Evolutionary conservation across 1,140 invertebrate genomes (phyloP), one percentile per base, ranked within the genome.

Genomic region (Riptortus pedestris): DNA sequence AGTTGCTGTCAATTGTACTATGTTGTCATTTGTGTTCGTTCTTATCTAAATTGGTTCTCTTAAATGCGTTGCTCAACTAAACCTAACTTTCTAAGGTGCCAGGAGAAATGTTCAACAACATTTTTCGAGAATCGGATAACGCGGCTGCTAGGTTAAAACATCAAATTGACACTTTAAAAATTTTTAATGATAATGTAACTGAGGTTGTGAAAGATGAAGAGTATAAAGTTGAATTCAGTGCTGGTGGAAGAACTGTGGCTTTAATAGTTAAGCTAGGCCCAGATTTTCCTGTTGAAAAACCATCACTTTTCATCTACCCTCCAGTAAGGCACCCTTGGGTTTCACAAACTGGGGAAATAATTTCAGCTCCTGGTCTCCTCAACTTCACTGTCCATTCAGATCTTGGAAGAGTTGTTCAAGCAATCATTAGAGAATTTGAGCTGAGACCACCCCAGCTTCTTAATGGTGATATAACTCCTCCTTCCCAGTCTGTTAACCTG

Each of bases 311-410:
- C 69, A 77, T 88, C 24, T 80, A 79, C 60, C 87, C 86, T 1
- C 72, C 76, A 16, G 75, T 87, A 62, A 73, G 74, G 2, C 87
- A 89, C 74, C 79, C 79, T 1, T 89, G 86, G 86, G 78, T 87
- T 7, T 79, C 79, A 58, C 77, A 81, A 60, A 79, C 77, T 22
- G 80, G 80, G 45, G 81, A 85, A 74, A 80, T 88, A 33, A 77
- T 79, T 26, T 79, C 78, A 64, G 86, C 86, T 22, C 87, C 86
- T 18, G 86, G 86, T 28, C 72, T 88, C 47, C 67, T 87, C 28
- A 87, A 87, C 82, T 89, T 83, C 71, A 84, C 85, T 63, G 74
- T 81, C 47, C 85, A 88, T 73, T 87, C 85, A 47, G 87, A 89
- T 76, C 77, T 89, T 63, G 86, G 87, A 20, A 77, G 85, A 64